Conservation (phyloP, 2,888 invertebrate species). For the Hirtodrosophila trivittata region DNA sequence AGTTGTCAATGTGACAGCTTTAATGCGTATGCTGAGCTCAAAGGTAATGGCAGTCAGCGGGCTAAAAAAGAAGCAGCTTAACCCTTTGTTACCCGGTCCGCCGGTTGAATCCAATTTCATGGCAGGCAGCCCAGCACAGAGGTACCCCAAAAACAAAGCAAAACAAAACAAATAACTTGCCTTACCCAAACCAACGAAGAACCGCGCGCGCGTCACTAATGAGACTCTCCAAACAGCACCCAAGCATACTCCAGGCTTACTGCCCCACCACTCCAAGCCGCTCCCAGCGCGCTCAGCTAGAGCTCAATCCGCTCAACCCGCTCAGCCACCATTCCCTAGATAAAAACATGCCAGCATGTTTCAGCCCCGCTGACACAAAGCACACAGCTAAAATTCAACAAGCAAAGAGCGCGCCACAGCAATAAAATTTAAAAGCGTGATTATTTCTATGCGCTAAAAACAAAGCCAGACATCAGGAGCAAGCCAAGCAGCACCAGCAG, state of each 20-base stretch:
- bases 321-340: constrained; percentile 34
- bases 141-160: constrained; percentile 14
- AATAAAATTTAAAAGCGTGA: constrained; percentile 75
- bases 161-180: constrained; percentile 59
- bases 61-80: constrained; percentile 16
- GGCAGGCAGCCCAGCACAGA: constrained; percentile 22
- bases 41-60: constrained; percentile 8
- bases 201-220: constrained; percentile 65
- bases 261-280: constrained; percentile 3
- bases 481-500: constrained; percentile 21
- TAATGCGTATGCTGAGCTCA: constrained; percentile 28
- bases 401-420: constrained; percentile 51
- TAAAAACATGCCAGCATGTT: constrained; percentile 48
- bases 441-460: constrained; percentile 56
- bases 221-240: constrained; percentile 71
- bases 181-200: constrained; percentile 26
- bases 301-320: constrained; percentile 28
- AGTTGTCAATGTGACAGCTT: constrained; percentile 23
- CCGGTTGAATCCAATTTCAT: constrained; percentile 50
- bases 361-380: constrained; percentile 30
- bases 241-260: constrained; percentile 22
- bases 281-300: constrained; percentile 6
- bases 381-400: constrained; percentile 50
- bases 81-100: constrained; percentile 29
- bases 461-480: constrained; percentile 17